Evolutionary conservation across 2,888 invertebrate genomes (phyloP).

Genomic region (Leptinotarsa haldemani): DNA sequence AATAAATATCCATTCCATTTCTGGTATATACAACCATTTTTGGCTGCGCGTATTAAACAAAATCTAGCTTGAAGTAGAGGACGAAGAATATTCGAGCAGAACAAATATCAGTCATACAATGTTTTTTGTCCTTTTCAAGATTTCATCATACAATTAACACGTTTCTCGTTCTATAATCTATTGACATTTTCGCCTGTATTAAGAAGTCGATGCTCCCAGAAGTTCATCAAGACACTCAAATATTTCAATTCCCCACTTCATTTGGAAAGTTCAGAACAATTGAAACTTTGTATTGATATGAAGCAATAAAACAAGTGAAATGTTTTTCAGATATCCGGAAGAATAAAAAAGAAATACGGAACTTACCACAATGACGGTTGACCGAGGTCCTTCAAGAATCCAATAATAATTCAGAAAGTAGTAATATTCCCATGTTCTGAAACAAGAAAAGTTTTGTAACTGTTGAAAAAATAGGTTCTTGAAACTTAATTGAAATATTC

Average conservation of each 20-base stretch:
- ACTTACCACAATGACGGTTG: slow-evolving; percentile 82
- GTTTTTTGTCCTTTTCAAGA: no score
- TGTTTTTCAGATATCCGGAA: background rate
- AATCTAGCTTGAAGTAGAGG: no score
- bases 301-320: background rate
- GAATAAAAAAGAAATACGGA: slow-evolving; percentile 4
- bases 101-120: no score
- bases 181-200: no score
- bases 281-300: background rate
- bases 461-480: slow-evolving; percentile 20
- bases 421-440: slow-evolving; percentile 81
- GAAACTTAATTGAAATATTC: background rate
- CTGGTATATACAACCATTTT: no score
- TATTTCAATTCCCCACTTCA: background rate
- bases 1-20: no score
- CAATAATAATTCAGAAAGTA: slow-evolving; percentile 84
- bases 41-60: no score
- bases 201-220: background rate
- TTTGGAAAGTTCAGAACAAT: background rate
- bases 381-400: slow-evolving; percentile 90
- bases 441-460: slow-evolving; percentile 34
- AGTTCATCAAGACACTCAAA: background rate
- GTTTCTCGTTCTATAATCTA: no score
- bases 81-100: no score
- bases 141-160: no score